Conservation (phyloP, 2,888 invertebrate genomes). For the Agrypnus murinus region DNA sequence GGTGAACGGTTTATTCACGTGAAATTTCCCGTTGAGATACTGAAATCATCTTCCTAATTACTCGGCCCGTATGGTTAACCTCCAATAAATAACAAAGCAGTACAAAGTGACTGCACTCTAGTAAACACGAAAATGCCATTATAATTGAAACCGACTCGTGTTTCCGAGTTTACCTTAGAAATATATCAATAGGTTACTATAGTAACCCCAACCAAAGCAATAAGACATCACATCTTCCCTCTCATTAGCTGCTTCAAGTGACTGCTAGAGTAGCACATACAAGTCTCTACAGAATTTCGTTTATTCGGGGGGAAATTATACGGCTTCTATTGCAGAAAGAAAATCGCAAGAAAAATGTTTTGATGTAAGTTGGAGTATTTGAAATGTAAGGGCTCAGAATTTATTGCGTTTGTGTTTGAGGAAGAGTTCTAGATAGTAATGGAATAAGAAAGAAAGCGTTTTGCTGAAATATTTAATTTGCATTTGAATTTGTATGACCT, state of each 20-base stretch:
- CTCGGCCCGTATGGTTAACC: conserved; percentile 35
- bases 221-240: conserved; percentile 57
- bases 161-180: conserved; percentile 42
- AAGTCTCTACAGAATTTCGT: conserved; percentile 12
- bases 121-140: conserved; percentile 64
- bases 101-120: conserved; percentile 51
- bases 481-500: no score
- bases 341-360: no score
- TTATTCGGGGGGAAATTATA: neutral
- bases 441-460: no score
- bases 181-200: conserved; percentile 63
- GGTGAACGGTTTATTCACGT: conserved; percentile 1
- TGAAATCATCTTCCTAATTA: conserved; percentile 40
- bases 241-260: conserved; percentile 55
- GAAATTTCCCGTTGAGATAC: conserved; percentile 22
- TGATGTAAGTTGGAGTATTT: no score
- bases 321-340: neutral
- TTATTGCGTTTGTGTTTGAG: no score
- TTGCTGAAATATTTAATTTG: no score
- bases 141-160: conserved; percentile 54
- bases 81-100: conserved; percentile 56
- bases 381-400: no score
- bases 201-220: conserved; percentile 56
- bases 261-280: conserved; percentile 19
- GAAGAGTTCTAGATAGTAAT: no score